Base-by-base conservation (phyloP, 2,888 invertebrate species). In the Cantharis lateralis region DNA sequence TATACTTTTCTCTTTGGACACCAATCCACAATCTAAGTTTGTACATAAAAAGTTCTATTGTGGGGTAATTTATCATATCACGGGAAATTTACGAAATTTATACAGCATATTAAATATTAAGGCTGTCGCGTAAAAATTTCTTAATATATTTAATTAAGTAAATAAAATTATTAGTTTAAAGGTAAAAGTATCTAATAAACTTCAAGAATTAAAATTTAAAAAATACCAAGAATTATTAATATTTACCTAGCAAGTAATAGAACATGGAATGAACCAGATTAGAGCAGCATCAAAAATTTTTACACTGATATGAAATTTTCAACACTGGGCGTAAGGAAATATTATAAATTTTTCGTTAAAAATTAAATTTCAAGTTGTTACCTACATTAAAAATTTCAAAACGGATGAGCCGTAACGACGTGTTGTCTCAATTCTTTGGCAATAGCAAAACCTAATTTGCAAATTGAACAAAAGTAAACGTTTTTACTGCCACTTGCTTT, bases 401-500 rank as follows among this genome's bases (percentile, higher is more conserved):
- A 88, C 4, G 88, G 88, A 84, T 88, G 88, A 20, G 84, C 85
- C 20, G 82, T 84, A 69, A 88, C 86, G 13, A 87, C 88, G 80
- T 88, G 88, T 72, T 84, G 85, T 62, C 87, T 84, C 70, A 88
- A 80, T 81, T 88, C 88, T 77, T 87, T 87, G 66, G 87, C 86
- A 74, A 86, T 82, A 75, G 85, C 83, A 81, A 88, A 88, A 10
- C 86, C 85, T 81, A 85, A 82, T 76, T 90, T 90, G 86, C 92
- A 92, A 79, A 92, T 91, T 75, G 91, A 90, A 84, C 92, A 92
- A 82, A 90, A 90, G 86, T 90, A 87, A 9, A 81, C 70, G 32
- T 72, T 77, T 63, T 79, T 79, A 62, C 74, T 75, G 13, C 70
- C 68, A 83, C 62, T 32, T 81, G 82, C 15, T 90, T 90, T 74